phyloP scores from a whole-genome alignment of 2,888 invertebrate species.

The Nemotelus pantherinus region DNA sequence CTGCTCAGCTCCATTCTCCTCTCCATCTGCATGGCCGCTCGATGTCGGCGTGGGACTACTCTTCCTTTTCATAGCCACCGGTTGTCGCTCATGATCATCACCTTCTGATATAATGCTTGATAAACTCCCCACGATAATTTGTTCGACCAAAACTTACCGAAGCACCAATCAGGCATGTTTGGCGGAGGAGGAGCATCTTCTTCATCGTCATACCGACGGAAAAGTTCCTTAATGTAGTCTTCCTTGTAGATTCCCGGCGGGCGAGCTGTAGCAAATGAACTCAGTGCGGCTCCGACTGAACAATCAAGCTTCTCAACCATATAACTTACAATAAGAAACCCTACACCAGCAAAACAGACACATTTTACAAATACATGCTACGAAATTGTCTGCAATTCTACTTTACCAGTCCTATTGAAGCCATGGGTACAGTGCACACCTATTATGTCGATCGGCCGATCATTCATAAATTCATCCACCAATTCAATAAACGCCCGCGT shows the following conservation, averaged over 20 bases:
- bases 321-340: conserved; percentile 92
- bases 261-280: conserved; percentile 75
- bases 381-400: neutral
- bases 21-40: conserved; percentile 43
- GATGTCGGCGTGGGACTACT: conserved; percentile 29
- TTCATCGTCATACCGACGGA: conserved; percentile 80
- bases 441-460: conserved; percentile 77
- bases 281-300: conserved; percentile 84
- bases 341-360: conserved; percentile 36
- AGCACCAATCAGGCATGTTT: conserved; percentile 87
- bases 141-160: conserved; percentile 62
- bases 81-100: conserved; percentile 57
- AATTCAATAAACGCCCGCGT: conserved; percentile 83
- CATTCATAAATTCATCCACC: conserved; percentile 80
- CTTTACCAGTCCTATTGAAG: conserved; percentile 87
- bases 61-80: conserved; percentile 16
- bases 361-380: neutral
- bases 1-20: conserved; percentile 48
- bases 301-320: conserved; percentile 86
- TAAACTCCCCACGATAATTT: neutral
- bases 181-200: conserved; percentile 79
- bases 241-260: conserved; percentile 97
- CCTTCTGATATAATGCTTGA: conserved; percentile 51
- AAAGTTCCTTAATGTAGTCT: conserved; percentile 92
- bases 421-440: conserved; percentile 96